A percentile compares a stretch with the other conserved stretches of the same genome.
These are phyloP conservation scores for Nyctibius grandis DNA, from an alignment of 2,797 vertebrate genomes.

Conservation along the genomic window DNA sequence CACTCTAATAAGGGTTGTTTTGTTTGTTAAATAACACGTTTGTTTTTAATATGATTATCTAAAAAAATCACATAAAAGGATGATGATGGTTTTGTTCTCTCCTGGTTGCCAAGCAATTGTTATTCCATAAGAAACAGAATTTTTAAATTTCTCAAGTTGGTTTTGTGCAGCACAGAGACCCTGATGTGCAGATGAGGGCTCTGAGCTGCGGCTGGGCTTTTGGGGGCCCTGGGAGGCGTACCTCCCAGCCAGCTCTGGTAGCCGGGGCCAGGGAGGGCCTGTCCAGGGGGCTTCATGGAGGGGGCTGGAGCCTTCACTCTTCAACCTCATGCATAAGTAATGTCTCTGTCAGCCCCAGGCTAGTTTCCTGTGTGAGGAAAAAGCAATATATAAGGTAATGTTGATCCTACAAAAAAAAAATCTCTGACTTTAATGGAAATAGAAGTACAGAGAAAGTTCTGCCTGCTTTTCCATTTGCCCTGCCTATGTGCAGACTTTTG, in stretches of 20 bases:
- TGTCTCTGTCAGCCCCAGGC: not conserved
- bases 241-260: not conserved
- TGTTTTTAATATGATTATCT: not conserved
- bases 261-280: rapidly evolving
- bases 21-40: not conserved
- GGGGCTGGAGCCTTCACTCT: not conserved
- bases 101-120: not conserved
- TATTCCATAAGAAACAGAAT: not conserved
- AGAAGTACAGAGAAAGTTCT: not conserved
- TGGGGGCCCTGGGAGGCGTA: rapidly evolving
- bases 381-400: not conserved
- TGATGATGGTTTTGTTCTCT: not conserved
- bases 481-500: not conserved
- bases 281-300: not conserved
- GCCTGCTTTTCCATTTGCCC: not conserved
- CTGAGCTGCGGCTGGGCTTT: not conserved
- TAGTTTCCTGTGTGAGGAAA: not conserved
- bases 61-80: not conserved
- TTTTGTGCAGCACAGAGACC: not conserved
- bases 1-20: not conserved
- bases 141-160: not conserved
- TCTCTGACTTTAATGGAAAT: not conserved
- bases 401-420: not conserved
- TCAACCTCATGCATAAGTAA: not conserved
- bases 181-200: not conserved